Evolutionary conservation across 1,140 invertebrate genomes (phyloP).

Genomic region (Magallana ariakensis): DNA sequence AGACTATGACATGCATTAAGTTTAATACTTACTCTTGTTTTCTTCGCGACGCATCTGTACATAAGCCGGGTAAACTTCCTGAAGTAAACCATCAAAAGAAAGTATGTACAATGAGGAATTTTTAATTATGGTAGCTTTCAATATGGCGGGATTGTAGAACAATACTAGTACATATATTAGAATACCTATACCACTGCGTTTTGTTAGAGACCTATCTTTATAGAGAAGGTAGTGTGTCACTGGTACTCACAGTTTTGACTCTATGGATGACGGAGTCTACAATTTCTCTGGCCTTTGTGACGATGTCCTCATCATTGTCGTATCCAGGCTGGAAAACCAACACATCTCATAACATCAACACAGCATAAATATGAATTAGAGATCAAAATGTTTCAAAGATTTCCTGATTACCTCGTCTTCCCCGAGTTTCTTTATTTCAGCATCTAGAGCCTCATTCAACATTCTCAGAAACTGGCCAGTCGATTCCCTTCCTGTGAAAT

Average conservation of each 20-base stretch:
- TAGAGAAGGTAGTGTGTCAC: too few relatives aligned
- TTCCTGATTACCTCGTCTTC: neutral
- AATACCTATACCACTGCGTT: too few relatives aligned
- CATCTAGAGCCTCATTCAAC: slow-evolving; percentile 42
- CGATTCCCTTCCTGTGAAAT: slow-evolving; percentile 23
- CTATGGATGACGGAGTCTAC: slow-evolving; percentile 43
- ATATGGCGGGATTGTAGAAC: too few relatives aligned
- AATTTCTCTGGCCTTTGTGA: slow-evolving; percentile 46
- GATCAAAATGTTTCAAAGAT: neutral
- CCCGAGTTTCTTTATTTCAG: neutral
- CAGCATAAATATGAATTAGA: neutral
- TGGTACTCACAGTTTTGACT: slow-evolving; percentile 44
- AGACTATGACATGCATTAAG: too few relatives aligned
- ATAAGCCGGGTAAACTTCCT: neutral
- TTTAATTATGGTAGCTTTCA: too few relatives aligned
- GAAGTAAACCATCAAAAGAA: neutral
- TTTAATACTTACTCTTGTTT: neutral
- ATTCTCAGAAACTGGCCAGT: slow-evolving; percentile 38
- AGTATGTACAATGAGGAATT: too few relatives aligned
- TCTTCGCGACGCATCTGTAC: neutral
- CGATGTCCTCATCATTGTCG: slow-evolving; percentile 10
- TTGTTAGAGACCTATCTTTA: too few relatives aligned
- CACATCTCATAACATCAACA: neutral
- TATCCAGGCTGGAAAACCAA: slow-evolving; percentile 19
- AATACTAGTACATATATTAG: too few relatives aligned